phyloP scores from a whole-genome alignment of 2,797 vertebrate species.

The Pogoniulus pusillus region DNA sequence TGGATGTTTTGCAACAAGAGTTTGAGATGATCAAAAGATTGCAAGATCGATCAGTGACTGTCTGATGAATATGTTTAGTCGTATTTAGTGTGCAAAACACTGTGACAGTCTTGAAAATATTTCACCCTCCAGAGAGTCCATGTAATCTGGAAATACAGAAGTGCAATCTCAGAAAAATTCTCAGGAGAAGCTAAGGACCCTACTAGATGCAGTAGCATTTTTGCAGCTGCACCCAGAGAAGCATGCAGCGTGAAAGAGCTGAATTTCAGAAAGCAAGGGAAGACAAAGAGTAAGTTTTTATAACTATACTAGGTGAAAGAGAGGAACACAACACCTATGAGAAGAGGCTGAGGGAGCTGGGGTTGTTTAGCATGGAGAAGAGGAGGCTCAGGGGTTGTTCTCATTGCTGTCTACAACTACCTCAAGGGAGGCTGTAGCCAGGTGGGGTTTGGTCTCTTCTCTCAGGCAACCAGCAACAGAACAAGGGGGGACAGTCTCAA shows the following conservation, averaged over 20 bases:
- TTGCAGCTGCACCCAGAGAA: background rate
- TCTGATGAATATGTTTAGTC: background rate
- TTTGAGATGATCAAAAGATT: background rate
- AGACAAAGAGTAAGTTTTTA: background rate
- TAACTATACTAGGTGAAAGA: no score
- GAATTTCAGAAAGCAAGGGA: background rate
- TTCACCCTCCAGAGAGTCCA: rapidly evolving
- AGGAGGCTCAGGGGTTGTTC: no score
- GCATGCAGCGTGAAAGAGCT: background rate
- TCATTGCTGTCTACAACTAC: no score
- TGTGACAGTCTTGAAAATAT: background rate
- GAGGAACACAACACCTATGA: no score
- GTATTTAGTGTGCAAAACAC: background rate
- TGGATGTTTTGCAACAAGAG: background rate
- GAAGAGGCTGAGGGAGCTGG: no score
- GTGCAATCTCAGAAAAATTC: background rate
- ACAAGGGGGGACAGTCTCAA: no score
- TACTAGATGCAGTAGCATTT: background rate
- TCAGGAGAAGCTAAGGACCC: background rate
- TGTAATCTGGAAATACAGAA: background rate
- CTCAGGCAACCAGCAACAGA: no score
- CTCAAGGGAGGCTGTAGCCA: no score
- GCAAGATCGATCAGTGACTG: background rate
- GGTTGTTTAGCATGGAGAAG: no score
- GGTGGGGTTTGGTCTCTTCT: no score